Evolutionary conservation across 2,113 vertebrate genomes (phyloP).

Genomic region (Callospermophilus lateralis): DNA sequence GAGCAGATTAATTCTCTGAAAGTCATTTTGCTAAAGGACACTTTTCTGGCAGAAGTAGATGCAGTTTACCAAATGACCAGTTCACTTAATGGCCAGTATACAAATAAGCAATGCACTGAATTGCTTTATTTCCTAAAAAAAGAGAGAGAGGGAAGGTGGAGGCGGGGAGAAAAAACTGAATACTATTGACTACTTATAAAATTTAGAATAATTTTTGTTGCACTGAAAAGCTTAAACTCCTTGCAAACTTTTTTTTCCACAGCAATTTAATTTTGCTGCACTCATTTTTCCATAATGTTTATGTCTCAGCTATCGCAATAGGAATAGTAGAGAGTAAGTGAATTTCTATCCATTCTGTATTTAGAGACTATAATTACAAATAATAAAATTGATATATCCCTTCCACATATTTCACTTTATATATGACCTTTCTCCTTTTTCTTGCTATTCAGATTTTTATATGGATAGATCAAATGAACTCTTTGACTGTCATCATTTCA

Average conservation of each 20-base stretch:
- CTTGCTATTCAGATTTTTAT: not conserved
- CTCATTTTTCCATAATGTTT: not conserved
- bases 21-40: not conserved
- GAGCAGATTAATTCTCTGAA: constrained; percentile 18
- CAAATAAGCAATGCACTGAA: not conserved
- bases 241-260: not conserved
- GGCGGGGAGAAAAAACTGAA: too few relatives aligned
- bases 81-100: not conserved
- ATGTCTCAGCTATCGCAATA: not conserved
- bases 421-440: not conserved
- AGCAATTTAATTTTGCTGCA: not conserved
- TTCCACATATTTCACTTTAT: not conserved
- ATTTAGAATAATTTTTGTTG: not conserved
- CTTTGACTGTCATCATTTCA: not conserved
- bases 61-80: not conserved
- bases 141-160: too few relatives aligned
- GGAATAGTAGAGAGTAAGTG: not conserved
- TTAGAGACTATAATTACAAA: not conserved
- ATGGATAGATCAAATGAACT: not conserved
- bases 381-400: not conserved
- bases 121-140: not conserved
- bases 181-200: not conserved
- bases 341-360: not conserved
- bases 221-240: not conserved
- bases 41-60: not conserved